Evolutionary conservation across 2,113 vertebrate species (phyloP).

Genomic region (Dipodomys merriami): DNA sequence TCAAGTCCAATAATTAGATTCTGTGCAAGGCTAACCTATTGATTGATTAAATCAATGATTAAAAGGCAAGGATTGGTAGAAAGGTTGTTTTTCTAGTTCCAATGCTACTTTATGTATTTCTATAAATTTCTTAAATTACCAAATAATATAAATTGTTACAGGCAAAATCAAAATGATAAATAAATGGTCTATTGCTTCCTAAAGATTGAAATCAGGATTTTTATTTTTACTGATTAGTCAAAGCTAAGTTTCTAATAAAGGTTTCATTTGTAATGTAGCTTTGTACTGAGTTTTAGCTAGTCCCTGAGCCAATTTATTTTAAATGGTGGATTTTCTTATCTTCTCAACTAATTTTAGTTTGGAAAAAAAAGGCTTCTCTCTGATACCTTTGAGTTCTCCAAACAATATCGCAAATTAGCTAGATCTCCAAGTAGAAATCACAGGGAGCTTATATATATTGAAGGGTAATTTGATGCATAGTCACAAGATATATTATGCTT

Average conservation of each 20-base stretch:
- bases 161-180: conserved; percentile 59
- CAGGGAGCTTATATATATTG: conserved; percentile 67
- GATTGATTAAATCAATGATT: conserved; percentile 23
- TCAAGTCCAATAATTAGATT: conserved; percentile 41
- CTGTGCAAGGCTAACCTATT: background rate
- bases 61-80: background rate
- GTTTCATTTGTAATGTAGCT: conserved; percentile 68
- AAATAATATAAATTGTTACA: conserved; percentile 23
- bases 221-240: conserved; percentile 57
- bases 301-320: conserved; percentile 80
- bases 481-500: conserved; percentile 25
- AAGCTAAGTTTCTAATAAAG: conserved; percentile 66
- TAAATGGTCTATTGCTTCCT: conserved; percentile 37
- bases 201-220: conserved; percentile 52
- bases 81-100: conserved; percentile 9
- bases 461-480: conserved; percentile 46
- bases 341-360: conserved; percentile 75
- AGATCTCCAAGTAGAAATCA: conserved; percentile 69
- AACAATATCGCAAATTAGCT: conserved; percentile 76
- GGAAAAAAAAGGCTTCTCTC: conserved; percentile 61
- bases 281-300: conserved; percentile 58
- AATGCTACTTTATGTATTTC: conserved; percentile 35
- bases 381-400: conserved; percentile 75
- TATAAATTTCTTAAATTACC: conserved; percentile 37
- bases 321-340: conserved; percentile 76